These are phyloP conservation scores for Loriculus beryllinus DNA, from an alignment of 2,797 vertebrate species.

Conservation along the genomic window DNA sequence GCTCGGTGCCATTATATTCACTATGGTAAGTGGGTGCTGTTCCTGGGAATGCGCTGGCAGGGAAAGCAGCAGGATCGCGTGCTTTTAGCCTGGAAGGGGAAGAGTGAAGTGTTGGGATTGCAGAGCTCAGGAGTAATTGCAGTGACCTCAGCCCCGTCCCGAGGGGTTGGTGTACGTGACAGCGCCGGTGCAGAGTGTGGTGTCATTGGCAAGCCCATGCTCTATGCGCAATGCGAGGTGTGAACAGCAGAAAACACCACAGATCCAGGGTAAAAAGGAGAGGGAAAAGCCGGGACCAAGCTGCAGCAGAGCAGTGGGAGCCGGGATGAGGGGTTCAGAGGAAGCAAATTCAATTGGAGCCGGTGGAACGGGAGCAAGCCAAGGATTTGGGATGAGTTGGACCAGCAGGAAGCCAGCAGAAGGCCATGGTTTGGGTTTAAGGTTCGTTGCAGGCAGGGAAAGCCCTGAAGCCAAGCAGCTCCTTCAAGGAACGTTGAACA, in stretches of 20 bases:
- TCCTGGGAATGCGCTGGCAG: not conserved
- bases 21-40: slow-evolving; percentile 80
- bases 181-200: accelerated
- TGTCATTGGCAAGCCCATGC: not conserved
- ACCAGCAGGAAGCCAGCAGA: not conserved
- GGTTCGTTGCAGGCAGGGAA: not conserved
- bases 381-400: not conserved
- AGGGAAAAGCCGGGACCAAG: not conserved
- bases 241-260: not conserved
- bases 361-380: accelerated
- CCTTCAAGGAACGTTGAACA: not conserved
- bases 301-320: not conserved
- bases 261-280: not conserved
- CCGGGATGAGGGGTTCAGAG: not conserved
- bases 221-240: not conserved
- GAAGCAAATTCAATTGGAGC: not conserved
- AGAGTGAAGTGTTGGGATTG: not conserved
- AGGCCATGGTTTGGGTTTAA: not conserved
- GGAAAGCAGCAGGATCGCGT: not conserved
- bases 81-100: not conserved
- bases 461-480: not conserved
- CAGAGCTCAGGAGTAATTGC: not conserved
- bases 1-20: slow-evolving; percentile 88
- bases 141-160: not conserved
- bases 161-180: not conserved